These are phyloP conservation scores for Indicator maculatus DNA, from an alignment of 2,113 vertebrate species.

Conservation along the genomic window DNA sequence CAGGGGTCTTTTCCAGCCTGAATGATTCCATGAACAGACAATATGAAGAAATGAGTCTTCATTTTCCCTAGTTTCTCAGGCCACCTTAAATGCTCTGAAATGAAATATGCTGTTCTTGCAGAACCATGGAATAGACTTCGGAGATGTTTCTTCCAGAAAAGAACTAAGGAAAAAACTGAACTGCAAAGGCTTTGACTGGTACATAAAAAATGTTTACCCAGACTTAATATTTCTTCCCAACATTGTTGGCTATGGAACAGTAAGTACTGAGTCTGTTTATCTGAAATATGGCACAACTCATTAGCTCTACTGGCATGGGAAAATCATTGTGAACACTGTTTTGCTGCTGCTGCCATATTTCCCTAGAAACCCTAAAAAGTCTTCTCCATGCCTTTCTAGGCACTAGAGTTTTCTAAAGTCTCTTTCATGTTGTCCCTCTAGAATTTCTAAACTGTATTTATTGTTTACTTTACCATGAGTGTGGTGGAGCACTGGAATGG, in stretches of 20 bases:
- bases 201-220: conserved; percentile 65
- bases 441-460: neutral
- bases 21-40: neutral
- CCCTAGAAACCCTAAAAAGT: neutral
- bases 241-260: conserved; percentile 37
- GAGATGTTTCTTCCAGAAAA: conserved; percentile 65
- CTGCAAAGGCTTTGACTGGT: conserved; percentile 68
- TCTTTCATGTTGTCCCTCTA: neutral
- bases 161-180: conserved; percentile 51
- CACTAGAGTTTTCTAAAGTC: neutral
- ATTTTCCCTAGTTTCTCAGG: neutral
- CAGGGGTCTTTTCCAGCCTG: too few species aligned
- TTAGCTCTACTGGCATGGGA: neutral
- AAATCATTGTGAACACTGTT: neutral
- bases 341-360: neutral
- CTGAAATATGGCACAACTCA: neutral
- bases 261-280: neutral
- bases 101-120: neutral
- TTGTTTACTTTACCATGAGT: neutral
- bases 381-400: neutral
- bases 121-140: conserved; percentile 54
- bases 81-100: neutral
- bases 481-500: too few species aligned
- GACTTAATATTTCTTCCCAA: neutral
- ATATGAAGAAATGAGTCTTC: neutral